Evolutionary conservation across 2,113 vertebrate species (phyloP), one percentile per base, ranked within the genome.

Genomic region (Myrmophylax atrothorax): DNA sequence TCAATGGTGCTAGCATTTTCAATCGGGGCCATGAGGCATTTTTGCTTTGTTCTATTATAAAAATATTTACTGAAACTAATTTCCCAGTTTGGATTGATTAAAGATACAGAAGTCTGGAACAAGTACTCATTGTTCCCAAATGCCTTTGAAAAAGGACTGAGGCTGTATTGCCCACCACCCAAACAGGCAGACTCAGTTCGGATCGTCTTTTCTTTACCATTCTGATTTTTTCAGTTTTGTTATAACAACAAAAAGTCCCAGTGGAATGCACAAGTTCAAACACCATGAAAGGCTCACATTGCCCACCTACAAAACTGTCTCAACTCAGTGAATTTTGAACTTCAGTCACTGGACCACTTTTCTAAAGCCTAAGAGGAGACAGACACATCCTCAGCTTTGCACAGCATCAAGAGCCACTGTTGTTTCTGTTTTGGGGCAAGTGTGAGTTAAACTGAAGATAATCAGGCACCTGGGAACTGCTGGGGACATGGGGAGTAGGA

Each of bases 21-120:
- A 52, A 16, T 24, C 55, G 60, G 40, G 12, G 76, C 37, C 46
- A 95, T 0, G 0, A 90, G 46, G 68, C 50, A 76, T 63, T 80
- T 87, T n/a, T 49, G 47, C 77, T 91, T 78, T 89, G 24, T 78
- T 69, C 56, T 33, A 78, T 55, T 87, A 53, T 5, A 81, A 84
- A 87, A 90, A 82, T 78, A 86, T 50, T 94, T 87, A 58, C 18
- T 31, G n/a, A 29, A 86, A 67, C 38, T 59, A 7, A 76, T 78
- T 78, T 84, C 62, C 62, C 35, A 64, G 13, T 67, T 75, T 44
- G 60, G 42, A 62, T 24, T 63, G 14, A 89, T 67, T 70, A 31
- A 90, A 85, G 26, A 56, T 2, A 35, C 10, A 55, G 4, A 68
- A 72, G 52, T 46, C 49, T 70, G 38, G 38, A 77, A 49, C 12